Evolutionary conservation across 2,113 vertebrate species (phyloP).

Genomic region (Mobula birostris): DNA sequence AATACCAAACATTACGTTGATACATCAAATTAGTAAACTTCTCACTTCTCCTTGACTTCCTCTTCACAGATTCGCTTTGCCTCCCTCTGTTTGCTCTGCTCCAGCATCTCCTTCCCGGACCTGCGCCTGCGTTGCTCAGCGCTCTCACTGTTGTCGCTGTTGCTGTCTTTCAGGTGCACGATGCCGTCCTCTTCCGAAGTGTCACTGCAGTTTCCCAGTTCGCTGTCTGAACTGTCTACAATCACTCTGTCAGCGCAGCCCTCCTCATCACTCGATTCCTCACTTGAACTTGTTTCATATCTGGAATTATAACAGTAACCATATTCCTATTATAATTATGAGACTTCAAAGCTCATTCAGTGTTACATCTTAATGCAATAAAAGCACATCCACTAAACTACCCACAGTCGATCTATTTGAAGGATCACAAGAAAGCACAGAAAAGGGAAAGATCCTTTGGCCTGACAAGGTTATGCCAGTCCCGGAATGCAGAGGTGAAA

Average conservation of each 20-base stretch:
- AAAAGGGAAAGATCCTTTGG: not conserved
- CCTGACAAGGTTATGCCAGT: not conserved
- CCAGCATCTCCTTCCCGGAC: not conserved
- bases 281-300: slow-evolving; percentile 87
- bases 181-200: slow-evolving; percentile 70
- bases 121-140: slow-evolving; percentile 40
- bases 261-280: slow-evolving; percentile 60
- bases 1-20: not conserved
- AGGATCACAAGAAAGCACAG: not conserved
- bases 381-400: not conserved
- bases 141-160: slow-evolving; percentile 42
- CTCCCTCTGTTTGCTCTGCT: not conserved
- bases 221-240: slow-evolving; percentile 63
- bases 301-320: slow-evolving; percentile 49
- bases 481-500: not conserved
- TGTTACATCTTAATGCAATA: not conserved
- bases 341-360: not conserved
- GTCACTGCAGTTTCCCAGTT: slow-evolving; percentile 56
- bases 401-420: not conserved
- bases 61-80: slow-evolving; percentile 40
- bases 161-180: slow-evolving; percentile 51
- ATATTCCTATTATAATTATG: not conserved
- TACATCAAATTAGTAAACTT: not conserved
- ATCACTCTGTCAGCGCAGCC: slow-evolving; percentile 60
- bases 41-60: slow-evolving; percentile 74